These are phyloP conservation scores for Lepus americanus DNA, from an alignment of 2,113 vertebrate species.

Conservation along the genomic window DNA sequence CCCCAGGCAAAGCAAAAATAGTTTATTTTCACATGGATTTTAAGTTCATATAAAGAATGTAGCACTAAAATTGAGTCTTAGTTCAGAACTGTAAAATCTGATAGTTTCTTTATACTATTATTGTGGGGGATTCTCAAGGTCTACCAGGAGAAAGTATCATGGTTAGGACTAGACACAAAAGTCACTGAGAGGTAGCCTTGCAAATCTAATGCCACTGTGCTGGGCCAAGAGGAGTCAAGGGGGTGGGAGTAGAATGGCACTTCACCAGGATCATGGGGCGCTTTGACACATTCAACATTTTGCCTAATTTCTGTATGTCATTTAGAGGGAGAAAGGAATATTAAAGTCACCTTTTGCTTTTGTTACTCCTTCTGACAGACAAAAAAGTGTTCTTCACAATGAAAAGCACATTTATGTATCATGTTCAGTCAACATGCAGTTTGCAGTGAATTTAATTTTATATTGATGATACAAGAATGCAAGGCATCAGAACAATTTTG, in stretches of 20 bases:
- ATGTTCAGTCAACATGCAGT: neutral
- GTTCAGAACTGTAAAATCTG: neutral
- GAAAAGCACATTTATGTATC: neutral
- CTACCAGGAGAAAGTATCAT: neutral
- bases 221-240: neutral
- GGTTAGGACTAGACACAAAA: accelerated
- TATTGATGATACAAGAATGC: neutral
- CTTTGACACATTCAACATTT: neutral
- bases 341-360: neutral
- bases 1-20: neutral
- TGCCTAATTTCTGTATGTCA: neutral
- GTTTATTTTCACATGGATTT: neutral
- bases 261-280: too few species aligned
- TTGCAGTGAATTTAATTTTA: neutral
- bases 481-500: neutral
- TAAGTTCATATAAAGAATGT: neutral
- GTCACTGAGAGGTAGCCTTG: neutral
- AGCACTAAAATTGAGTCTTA: neutral
- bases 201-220: accelerated
- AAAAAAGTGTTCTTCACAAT: neutral
- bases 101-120: neutral
- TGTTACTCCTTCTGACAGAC: neutral
- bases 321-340: neutral
- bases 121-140: neutral
- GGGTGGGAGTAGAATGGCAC: accelerated